Percentiles rank a stretch among this genome's conserved stretches.
Conservation (phyloP, 2,797 vertebrate species). For the Labeo calbasu region DNA sequence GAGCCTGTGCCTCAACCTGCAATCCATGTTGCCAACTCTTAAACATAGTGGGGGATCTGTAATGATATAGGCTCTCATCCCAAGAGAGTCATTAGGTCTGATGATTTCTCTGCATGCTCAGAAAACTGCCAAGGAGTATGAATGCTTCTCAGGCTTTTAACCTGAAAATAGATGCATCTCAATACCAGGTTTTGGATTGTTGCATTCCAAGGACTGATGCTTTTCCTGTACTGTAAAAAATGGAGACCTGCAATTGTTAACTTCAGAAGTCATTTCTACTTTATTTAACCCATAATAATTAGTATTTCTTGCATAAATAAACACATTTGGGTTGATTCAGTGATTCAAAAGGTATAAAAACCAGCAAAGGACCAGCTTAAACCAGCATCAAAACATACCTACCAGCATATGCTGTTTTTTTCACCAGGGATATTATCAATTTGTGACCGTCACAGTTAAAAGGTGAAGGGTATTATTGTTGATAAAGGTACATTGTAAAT, state of each 20-base stretch:
- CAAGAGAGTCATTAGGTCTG: constrained; percentile 21
- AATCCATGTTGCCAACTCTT: constrained; percentile 17
- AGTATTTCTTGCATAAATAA: background rate
- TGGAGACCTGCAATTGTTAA: background rate
- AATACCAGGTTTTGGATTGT: background rate
- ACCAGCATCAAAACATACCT: too few relatives aligned
- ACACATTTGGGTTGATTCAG: background rate
- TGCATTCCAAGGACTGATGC: background rate
- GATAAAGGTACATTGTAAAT: too few relatives aligned
- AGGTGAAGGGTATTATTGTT: too few relatives aligned
- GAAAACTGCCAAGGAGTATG: constrained; percentile 17
- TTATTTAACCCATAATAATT: background rate
- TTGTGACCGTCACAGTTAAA: too few relatives aligned
- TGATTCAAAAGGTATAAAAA: too few relatives aligned
- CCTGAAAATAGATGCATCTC: background rate
- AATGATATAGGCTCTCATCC: constrained; percentile 24
- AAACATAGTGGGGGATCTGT: constrained; percentile 21
- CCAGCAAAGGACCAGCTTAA: too few relatives aligned
- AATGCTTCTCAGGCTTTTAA: constrained; percentile 1
- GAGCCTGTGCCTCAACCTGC: background rate
- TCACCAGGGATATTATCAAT: too few relatives aligned
- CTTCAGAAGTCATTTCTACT: background rate
- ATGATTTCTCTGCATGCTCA: constrained; percentile 30
- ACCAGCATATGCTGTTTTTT: too few relatives aligned
- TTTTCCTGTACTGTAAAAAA: background rate